Evolutionary conservation across 1,140 invertebrate genomes (phyloP), one percentile per base, ranked within the genome.

Genomic region (Eumeta japonica): DNA sequence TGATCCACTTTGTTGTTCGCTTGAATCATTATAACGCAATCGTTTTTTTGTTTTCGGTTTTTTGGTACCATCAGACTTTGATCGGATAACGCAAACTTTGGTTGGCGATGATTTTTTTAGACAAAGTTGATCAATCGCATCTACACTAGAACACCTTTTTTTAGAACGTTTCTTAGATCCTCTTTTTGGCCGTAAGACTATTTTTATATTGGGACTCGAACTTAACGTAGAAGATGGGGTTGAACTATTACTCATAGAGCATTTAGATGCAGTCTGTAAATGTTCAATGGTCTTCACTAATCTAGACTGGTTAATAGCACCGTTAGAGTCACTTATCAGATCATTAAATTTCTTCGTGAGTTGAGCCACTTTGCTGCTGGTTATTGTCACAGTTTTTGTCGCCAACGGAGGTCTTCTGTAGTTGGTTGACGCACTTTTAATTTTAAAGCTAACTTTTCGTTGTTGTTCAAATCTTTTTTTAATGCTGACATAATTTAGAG

Each of bases 301-400:
- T 53, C 72, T 76, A 4, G 68, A 58, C 39, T 74, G 66, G 39
- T 68, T 74, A 5, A 70, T 45, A 13, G 46, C 39, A 5, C 53
- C 57, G 19, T 60, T 68, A 35, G 55, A 48, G 36, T 76, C 67
- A 41, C 52, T 62, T 15, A 71, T 62, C 52, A 80, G 55, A 46
- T 76, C 58, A 49, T 80, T 79, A 48, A 78, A 81, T 49, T 79
- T 80, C 43, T 76, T 75, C 2, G 79, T 79, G 15, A 81, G 45
- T 50, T 78, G 71, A 16, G 78, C 73, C 1, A 81, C 79, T 48
- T 75, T 76, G 42, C 51, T 79, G 35, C 63, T 74, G 24, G 65
- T 60, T 45, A 78, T 62, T 16, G 71, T 75, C 45, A 76, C 62
- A n/a, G 62, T 72, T 39, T 68, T 70, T 10, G 55, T 55, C 20